These are phyloP conservation scores for Micropoecilia bifurca DNA, from an alignment of 2,797 vertebrate genomes.

Conservation along the genomic window DNA sequence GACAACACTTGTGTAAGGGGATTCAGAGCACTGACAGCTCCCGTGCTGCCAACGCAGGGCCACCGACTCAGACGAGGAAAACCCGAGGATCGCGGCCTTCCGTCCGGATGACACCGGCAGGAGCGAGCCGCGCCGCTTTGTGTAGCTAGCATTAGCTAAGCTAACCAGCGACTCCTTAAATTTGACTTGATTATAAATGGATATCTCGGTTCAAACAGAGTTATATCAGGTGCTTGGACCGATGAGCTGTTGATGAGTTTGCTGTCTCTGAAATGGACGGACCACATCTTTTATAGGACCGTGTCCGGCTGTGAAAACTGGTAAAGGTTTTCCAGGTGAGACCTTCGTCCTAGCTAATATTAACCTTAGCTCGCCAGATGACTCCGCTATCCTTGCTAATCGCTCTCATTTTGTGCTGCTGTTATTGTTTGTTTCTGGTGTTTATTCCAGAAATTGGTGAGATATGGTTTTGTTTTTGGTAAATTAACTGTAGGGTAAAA, in stretches of 20 bases:
- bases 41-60: slow-evolving; percentile 55
- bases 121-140: slow-evolving; percentile 43
- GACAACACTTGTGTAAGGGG: slow-evolving; percentile 56
- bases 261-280: slow-evolving; percentile 51
- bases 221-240: slow-evolving; percentile 31
- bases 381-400: slow-evolving; percentile 8
- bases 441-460: neutral
- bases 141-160: slow-evolving; percentile 72
- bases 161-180: slow-evolving; percentile 65
- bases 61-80: slow-evolving; percentile 69
- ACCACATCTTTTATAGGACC: slow-evolving; percentile 37
- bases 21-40: slow-evolving; percentile 62
- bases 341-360: slow-evolving; percentile 31
- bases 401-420: neutral
- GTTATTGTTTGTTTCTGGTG: neutral
- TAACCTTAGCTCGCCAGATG: slow-evolving; percentile 44
- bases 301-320: slow-evolving; percentile 53
- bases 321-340: slow-evolving; percentile 73
- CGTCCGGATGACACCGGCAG: slow-evolving; percentile 70
- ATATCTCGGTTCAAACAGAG: slow-evolving; percentile 37
- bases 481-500: neutral
- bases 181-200: slow-evolving; percentile 56
- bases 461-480: neutral
- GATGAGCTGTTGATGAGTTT: slow-evolving; percentile 51
- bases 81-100: slow-evolving; percentile 80